A percentile compares a stretch with the other conserved stretches of the same genome.
These are phyloP conservation scores for Timema cristinae DNA, from an alignment of 2,888 invertebrate species.

Conservation along the genomic window DNA sequence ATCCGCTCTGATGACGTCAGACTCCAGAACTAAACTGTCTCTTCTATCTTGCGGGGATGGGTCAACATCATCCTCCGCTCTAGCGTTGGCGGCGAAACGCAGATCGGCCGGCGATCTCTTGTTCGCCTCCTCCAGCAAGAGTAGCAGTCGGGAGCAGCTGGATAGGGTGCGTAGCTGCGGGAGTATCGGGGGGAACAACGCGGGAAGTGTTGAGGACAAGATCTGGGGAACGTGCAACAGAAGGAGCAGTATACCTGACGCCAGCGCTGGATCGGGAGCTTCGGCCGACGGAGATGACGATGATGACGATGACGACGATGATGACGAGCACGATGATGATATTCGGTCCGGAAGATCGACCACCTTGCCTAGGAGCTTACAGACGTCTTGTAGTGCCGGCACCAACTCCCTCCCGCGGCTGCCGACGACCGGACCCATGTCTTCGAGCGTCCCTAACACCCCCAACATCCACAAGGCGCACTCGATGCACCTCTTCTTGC, in stretches of 20 bases:
- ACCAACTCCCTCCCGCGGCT: constrained; percentile 77
- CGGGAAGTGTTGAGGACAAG: constrained; percentile 41
- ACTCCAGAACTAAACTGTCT: constrained; percentile 73
- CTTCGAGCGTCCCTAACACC: constrained; percentile 32
- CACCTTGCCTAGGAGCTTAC: constrained; percentile 61
- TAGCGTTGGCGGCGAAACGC: constrained; percentile 67
- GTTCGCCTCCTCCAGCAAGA: constrained; percentile 63
- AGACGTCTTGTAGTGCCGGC: constrained; percentile 44
- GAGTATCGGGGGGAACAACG: constrained; percentile 63
- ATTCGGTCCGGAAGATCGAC: constrained; percentile 47
- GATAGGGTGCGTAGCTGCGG: constrained; percentile 76
- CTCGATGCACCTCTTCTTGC: constrained; percentile 54
- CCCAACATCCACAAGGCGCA: constrained; percentile 58
- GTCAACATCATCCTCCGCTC: constrained; percentile 54
- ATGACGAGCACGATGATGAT: constrained; percentile 53
- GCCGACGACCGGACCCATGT: constrained; percentile 52
- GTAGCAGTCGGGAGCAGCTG: constrained; percentile 70
- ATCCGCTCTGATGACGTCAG: constrained; percentile 82
- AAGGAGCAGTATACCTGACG: constrained; percentile 58
- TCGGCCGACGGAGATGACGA: constrained; percentile 55
- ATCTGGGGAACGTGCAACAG: constrained; percentile 47
- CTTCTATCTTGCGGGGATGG: constrained; percentile 45
- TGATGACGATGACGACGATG: constrained; percentile 43
- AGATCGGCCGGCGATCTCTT: constrained; percentile 79
- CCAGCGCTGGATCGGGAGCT: constrained; percentile 45